Percentiles rank a stretch among this genome's conserved stretches.
These are phyloP conservation scores for Sinosuthora webbiana DNA, from an alignment of 2,113 vertebrate species.

Conservation along the genomic window DNA sequence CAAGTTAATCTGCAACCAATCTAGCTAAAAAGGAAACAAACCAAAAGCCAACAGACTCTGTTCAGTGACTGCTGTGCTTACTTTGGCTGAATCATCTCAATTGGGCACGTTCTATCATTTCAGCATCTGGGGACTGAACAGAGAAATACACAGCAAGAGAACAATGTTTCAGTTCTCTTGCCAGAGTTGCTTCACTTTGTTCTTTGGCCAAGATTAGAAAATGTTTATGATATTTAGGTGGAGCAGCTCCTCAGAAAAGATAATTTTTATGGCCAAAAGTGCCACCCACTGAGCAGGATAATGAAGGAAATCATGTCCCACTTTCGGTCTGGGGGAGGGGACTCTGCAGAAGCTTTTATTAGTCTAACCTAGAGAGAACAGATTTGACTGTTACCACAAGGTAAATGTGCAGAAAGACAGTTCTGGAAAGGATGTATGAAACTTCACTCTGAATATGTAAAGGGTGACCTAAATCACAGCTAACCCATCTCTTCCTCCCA, in stretches of 20 bases:
- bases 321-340: background rate
- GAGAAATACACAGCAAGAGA: constrained; percentile 49
- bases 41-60: constrained; percentile 12
- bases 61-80: constrained; percentile 46
- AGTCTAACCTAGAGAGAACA: constrained; percentile 1
- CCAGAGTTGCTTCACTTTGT: constrained; percentile 62
- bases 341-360: background rate
- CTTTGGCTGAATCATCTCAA: constrained; percentile 57
- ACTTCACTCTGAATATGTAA: background rate
- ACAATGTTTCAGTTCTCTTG: constrained; percentile 62
- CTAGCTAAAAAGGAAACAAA: constrained; percentile 29
- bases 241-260: constrained; percentile 56
- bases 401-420: background rate
- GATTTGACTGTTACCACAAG: background rate
- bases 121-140: constrained; percentile 57
- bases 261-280: constrained; percentile 21
- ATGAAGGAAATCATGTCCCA: constrained; percentile 42
- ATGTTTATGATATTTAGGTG: constrained; percentile 62
- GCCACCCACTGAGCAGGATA: constrained; percentile 62
- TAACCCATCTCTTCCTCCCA: background rate
- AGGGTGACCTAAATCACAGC: background rate
- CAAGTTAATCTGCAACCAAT: constrained; percentile 54
- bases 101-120: constrained; percentile 23
- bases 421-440: background rate
- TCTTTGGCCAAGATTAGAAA: constrained; percentile 53